phyloP scores from a whole-genome alignment of 2,113 vertebrate genomes.

The Oncorhynchus gorbuscha region DNA sequence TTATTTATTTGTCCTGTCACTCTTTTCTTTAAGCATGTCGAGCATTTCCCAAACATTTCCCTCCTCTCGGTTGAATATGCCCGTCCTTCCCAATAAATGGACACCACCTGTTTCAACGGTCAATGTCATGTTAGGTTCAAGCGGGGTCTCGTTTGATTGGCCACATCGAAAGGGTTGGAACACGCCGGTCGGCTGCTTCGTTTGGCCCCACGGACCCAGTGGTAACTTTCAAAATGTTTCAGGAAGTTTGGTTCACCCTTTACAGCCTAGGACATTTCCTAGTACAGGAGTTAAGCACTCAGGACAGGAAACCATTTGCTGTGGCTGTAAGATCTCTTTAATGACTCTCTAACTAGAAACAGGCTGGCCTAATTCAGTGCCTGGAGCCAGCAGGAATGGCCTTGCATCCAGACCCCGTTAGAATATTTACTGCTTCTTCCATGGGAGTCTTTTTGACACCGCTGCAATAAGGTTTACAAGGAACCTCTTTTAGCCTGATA shows the following conservation, averaged over 20 bases:
- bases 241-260: constrained; percentile 92
- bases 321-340: constrained; percentile 96
- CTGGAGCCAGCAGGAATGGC: constrained; percentile 87
- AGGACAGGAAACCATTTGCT: constrained; percentile 97
- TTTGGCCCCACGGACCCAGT: constrained; percentile 64
- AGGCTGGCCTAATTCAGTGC: constrained; percentile 91
- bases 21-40: constrained; percentile 45
- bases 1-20: constrained; percentile 54
- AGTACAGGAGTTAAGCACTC: constrained; percentile 94
- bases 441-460: constrained; percentile 93
- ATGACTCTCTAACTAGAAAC: constrained; percentile 99
- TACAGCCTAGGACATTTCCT: constrained; percentile 86
- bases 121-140: constrained; percentile 73
- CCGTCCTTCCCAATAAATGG: constrained; percentile 70
- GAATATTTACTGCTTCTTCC: constrained; percentile 92
- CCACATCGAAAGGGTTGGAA: constrained; percentile 62
- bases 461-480: constrained; percentile 90
- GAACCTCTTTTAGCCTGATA: constrained; percentile 76
- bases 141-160: constrained; percentile 75
- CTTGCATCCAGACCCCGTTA: constrained; percentile 89
- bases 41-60: constrained; percentile 31
- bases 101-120: constrained; percentile 79
- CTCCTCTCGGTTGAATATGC: constrained; percentile 52
- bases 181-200: constrained; percentile 31
- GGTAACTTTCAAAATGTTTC: constrained; percentile 86